Evolutionary conservation across 1,140 invertebrate species (phyloP).

Genomic region (Lordiphosa collinella): DNA sequence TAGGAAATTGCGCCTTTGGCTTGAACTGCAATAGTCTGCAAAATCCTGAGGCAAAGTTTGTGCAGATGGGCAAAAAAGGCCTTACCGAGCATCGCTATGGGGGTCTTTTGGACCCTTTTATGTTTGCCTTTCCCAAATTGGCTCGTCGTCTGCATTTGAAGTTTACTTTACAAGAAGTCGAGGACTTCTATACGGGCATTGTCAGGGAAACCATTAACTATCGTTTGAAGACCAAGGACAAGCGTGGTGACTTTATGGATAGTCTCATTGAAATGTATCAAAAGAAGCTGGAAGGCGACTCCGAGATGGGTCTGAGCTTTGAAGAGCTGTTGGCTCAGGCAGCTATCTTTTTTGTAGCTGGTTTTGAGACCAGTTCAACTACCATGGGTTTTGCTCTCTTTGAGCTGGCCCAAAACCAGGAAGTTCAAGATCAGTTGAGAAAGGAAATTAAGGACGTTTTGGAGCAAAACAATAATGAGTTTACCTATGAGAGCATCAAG

Average conservation of each 20-base stretch:
- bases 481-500: constrained; percentile 80
- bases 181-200: constrained; percentile 65
- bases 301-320: constrained; percentile 22
- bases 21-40: constrained; percentile 79
- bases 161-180: constrained; percentile 22
- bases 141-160: constrained; percentile 2
- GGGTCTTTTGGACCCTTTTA: constrained; percentile 1
- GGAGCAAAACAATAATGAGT: not conserved
- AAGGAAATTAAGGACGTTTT: constrained; percentile 11
- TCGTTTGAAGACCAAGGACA: constrained; percentile 62
- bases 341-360: constrained; percentile 44
- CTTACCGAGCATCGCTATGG: constrained; percentile 9
- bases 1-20: constrained; percentile 77
- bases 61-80: constrained; percentile 34
- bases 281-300: constrained; percentile 13
- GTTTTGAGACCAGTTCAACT: constrained; percentile 45
- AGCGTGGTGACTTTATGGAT: constrained; percentile 71
- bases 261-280: constrained; percentile 52
- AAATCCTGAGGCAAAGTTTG: constrained; percentile 78
- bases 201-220: constrained; percentile 63
- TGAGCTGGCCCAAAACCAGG: constrained; percentile 81
- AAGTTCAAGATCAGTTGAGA: constrained; percentile 33
- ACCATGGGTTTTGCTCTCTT: constrained; percentile 79
- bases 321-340: constrained; percentile 32
- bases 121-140: constrained; percentile 19